phyloP scores from a whole-genome alignment of 2,888 invertebrate genomes.

The Eristalinus aeneus region DNA sequence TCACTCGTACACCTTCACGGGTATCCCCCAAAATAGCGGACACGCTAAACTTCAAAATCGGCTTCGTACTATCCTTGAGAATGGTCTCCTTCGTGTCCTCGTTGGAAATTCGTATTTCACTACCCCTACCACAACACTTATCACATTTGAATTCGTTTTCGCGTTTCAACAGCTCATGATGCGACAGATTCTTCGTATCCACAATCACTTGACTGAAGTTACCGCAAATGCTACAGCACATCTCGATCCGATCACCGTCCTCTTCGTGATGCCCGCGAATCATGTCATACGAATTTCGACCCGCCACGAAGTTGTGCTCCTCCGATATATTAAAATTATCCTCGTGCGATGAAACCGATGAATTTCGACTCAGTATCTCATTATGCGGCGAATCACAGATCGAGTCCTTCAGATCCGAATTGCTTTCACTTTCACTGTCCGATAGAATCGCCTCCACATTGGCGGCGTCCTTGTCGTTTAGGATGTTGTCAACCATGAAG shows the following conservation, averaged over 20 bases:
- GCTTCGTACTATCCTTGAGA: conserved; percentile 83
- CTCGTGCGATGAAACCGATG: conserved; percentile 74
- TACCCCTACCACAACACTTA: conserved; percentile 75
- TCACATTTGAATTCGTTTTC: conserved; percentile 77
- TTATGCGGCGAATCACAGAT: conserved; percentile 73
- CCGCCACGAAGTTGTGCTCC: conserved; percentile 66
- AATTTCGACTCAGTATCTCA: conserved; percentile 77
- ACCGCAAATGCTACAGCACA: conserved; percentile 77
- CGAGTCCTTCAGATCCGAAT: conserved; percentile 74
- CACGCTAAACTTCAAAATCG: conserved; percentile 94
- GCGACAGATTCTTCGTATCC: conserved; percentile 73
- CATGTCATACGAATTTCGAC: conserved; percentile 55
- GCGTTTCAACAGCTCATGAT: conserved; percentile 73
- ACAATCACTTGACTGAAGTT: conserved; percentile 74
- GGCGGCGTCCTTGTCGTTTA: conserved; percentile 77
- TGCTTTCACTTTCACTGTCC: conserved; percentile 73
- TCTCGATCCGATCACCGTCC: conserved; percentile 73
- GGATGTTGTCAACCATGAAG: conserved; percentile 79
- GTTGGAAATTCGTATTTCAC: conserved; percentile 56
- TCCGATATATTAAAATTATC: conserved; percentile 68
- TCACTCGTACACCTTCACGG: conserved; percentile 80
- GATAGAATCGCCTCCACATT: conserved; percentile 72
- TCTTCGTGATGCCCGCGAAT: conserved; percentile 54
- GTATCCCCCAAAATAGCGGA: conserved; percentile 91
- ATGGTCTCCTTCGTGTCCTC: conserved; percentile 75